These are phyloP conservation scores for Lasioglossum baleicum DNA, from an alignment of 1,140 invertebrate species.

Conservation along the genomic window DNA sequence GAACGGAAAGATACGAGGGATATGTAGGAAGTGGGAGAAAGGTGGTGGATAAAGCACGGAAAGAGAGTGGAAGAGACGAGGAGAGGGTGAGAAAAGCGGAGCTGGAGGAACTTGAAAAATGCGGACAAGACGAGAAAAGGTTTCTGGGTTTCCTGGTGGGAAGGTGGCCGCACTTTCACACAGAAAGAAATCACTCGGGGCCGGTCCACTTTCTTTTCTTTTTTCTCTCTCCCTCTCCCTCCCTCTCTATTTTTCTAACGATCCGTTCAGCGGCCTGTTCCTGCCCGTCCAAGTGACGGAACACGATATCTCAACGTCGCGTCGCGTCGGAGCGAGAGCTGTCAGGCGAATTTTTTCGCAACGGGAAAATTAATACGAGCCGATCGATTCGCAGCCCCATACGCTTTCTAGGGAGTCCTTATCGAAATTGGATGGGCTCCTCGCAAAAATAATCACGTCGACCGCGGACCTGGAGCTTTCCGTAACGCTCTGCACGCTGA, in stretches of 20 bases:
- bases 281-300: conserved; percentile 47
- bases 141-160: conserved; percentile 36
- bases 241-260: conserved; percentile 18
- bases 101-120: conserved; percentile 55
- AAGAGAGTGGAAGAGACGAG: not conserved
- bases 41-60: not conserved
- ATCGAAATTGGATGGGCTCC: not conserved
- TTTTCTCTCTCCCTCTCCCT: not conserved
- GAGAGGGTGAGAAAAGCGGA: conserved; percentile 40
- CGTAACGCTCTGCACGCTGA: not conserved
- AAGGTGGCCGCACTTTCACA: conserved; percentile 34
- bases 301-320: conserved; percentile 51
- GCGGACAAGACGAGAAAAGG: conserved; percentile 44
- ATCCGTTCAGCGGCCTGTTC: conserved; percentile 34
- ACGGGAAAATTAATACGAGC: conserved; percentile 13
- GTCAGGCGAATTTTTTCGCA: conserved; percentile 12
- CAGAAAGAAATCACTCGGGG: conserved; percentile 49
- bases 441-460: not conserved
- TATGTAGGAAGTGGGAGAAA: conserved; percentile 14
- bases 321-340: not conserved
- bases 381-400: conserved; percentile 10
- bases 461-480: not conserved
- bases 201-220: conserved; percentile 10
- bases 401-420: conserved; percentile 4
- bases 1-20: not conserved